Evolutionary conservation across 2,113 vertebrate genomes (phyloP), one percentile per base, ranked within the genome.

Genomic region (Parotia lawesii): DNA sequence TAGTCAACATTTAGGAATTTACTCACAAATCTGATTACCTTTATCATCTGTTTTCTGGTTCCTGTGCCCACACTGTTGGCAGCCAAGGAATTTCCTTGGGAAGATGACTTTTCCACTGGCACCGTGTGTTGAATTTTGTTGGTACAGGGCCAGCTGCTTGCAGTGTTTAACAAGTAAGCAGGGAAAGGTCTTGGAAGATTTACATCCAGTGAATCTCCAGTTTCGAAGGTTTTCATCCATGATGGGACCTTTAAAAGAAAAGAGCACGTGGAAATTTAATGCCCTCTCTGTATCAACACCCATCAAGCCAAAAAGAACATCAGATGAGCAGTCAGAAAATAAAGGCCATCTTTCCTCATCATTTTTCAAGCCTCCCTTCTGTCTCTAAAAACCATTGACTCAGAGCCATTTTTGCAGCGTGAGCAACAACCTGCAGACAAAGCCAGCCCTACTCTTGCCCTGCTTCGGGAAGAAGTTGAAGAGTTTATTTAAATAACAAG

Each of bases 31-130:
- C 45, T 56, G 29, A 73, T 89, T 97, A 97, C 96, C 97, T 97
- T 97, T 88, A 96, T 81, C 62, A 93, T 89, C 67, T 93, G 97
- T 76, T 93, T 96, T 42, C 85, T 90, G 58, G 45, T 54, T 79
- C 73, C 93, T 75, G 88, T 91, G 72, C 97, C 96, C 90, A 86
- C 29, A 24, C 70, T 90, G 78, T 24, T 93, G 64, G 83, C 93
- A 89, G 56, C 27, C 54, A 81, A 56, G 16, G 67, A 53, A 65
- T 71, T 38, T 58, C 78, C 62, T 78, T 93, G 95, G 71, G 85
- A 72, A 70, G 91, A 48, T 65, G 89, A 90, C 37, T 91, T 94
- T 72, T 76, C 87, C 65, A 33, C 79, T 48, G 93, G 85, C 37
- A 67, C 53, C 0, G 3, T 18, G 42, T 79, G 87, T 29, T 73